These are phyloP conservation scores for Crotalus horridus DNA, from an alignment of 2,113 vertebrate genomes.

Conservation along the genomic window DNA sequence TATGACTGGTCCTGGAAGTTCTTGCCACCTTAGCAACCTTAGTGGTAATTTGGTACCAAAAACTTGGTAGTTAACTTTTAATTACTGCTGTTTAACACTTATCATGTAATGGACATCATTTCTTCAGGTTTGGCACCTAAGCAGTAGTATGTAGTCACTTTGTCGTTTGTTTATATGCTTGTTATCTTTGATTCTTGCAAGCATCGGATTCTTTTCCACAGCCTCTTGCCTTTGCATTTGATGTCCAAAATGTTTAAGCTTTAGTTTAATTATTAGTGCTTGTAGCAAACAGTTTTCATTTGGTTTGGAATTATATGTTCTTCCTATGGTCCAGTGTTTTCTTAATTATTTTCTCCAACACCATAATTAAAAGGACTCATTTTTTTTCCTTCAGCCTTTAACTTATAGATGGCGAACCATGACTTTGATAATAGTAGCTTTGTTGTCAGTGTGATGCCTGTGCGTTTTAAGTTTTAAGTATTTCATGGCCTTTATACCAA, in stretches of 20 bases:
- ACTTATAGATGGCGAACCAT: not conserved
- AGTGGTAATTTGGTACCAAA: not conserved
- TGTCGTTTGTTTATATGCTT: not conserved
- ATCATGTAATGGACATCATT: not conserved
- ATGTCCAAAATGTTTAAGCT: not conserved
- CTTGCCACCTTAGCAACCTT: not conserved
- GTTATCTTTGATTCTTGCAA: not conserved
- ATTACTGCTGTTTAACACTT: not conserved
- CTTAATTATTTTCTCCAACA: not conserved
- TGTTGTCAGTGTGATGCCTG: not conserved
- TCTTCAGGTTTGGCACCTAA: not conserved
- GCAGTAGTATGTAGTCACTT: not conserved
- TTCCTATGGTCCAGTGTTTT: not conserved
- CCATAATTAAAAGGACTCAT: not conserved
- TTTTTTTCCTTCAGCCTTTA: not conserved
- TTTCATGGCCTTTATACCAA: not conserved
- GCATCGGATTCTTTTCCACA: not conserved
- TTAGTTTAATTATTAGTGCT: not conserved
- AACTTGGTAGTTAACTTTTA: not conserved
- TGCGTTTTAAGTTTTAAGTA: not conserved
- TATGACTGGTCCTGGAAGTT: not conserved
- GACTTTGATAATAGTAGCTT: not conserved
- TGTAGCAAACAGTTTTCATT: not conserved
- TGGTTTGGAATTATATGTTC: not conserved
- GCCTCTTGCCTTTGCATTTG: not conserved